Base-by-base conservation (phyloP, 2,888 invertebrate genomes). In the Philonicus albiceps region DNA sequence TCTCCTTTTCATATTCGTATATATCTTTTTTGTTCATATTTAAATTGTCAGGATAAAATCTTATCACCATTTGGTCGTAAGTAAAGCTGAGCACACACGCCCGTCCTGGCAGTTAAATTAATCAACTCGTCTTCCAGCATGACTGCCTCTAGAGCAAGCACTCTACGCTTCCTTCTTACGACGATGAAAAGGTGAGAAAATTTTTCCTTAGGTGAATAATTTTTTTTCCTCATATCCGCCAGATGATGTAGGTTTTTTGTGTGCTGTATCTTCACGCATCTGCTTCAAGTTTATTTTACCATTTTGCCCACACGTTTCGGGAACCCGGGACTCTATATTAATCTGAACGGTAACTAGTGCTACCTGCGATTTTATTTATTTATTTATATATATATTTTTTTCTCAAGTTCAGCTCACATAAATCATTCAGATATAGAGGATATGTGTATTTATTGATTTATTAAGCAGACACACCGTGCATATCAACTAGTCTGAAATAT, bases 371-470 rank as follows among this genome's bases (percentile, higher is more conserved):
- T 76, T 40, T 37, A 13, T 49, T 78, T n/a, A n/a, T n/a, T n/a
- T n/a, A n/a, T n/a, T n/a, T n/a, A n/a, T n/a, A n/a, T n/a, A n/a
- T n/a, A n/a, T n/a, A n/a, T n/a, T n/a, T n/a, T 49, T 49, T 49
- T 13, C 27, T 11, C 31, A 30, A n/a, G 16, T 74, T n/a, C 34
- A 34, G 22, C 22, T 3, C 7, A 43, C 7, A 83, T 83, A 83
- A 83, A 83, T 83, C 81, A 83, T 64, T 64, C 34, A 31, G 81
- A 37, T 64, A 64, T 83, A 37, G 37, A 34, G 64, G 37, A 83
- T 43, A 31, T 34, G 64, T 64, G 64, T 64, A 64, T 83, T 83
- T 64, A 83, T 83, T 83, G 81, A 83, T 83, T 83, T 83, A 83
- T 83, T 64, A 83, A 64, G 22, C 37, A 83, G 37, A 83, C 81